These are phyloP conservation scores for Chalcosyrphus nemorum DNA, from an alignment of 2,888 invertebrate species.

Conservation along the genomic window DNA sequence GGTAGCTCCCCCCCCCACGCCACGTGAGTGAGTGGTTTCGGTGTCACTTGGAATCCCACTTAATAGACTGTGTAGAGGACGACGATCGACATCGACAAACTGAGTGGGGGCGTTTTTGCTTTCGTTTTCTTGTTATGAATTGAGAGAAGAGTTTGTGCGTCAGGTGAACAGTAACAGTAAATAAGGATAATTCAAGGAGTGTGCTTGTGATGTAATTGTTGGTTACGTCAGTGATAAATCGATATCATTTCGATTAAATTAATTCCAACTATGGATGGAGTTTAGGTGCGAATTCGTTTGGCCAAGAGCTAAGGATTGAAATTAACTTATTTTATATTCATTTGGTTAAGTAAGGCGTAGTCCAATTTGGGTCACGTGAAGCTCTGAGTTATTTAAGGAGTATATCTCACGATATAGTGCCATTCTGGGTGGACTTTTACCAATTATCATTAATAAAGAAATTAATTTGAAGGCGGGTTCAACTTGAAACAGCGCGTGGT, in stretches of 20 bases:
- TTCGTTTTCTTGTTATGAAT: neutral
- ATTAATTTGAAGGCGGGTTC: neutral
- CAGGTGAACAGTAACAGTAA: neutral
- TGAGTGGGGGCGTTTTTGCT: neutral
- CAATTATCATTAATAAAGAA: neutral
- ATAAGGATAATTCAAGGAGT: neutral
- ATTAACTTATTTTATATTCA: neutral
- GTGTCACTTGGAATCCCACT: neutral
- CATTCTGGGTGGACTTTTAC: neutral
- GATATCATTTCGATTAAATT: neutral
- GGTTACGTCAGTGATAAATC: conserved; percentile 15
- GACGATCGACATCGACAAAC: neutral
- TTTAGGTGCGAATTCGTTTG: neutral
- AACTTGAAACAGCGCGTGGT: neutral
- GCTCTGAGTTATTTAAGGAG: neutral
- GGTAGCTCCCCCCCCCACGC: neutral
- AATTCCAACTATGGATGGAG: neutral
- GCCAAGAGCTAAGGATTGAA: neutral
- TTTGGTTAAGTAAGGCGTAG: neutral
- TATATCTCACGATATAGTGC: neutral
- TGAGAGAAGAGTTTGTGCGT: neutral
- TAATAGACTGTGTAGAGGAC: neutral
- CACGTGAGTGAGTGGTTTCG: neutral
- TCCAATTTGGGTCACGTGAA: neutral
- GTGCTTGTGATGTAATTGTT: neutral